Percentiles rank a stretch among this genome's conserved stretches.
Evolutionary conservation across 2,113 vertebrate genomes (phyloP).

Genomic region (Cercopithecus mona): DNA sequence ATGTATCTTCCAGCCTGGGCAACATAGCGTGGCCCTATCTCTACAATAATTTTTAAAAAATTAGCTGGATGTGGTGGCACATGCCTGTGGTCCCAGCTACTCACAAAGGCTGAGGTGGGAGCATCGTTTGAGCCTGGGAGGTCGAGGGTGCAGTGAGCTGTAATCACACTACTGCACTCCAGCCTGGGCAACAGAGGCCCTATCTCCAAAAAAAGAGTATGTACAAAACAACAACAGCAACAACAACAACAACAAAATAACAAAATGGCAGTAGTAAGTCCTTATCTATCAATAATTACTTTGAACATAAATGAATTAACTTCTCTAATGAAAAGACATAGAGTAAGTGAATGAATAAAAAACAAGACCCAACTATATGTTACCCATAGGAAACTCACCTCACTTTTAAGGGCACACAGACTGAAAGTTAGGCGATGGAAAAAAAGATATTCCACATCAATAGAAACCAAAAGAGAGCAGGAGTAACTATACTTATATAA

Average conservation of each 20-base stretch:
- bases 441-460: background rate
- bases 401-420: background rate
- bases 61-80: too few relatives aligned
- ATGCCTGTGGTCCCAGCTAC: too few relatives aligned
- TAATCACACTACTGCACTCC: too few relatives aligned
- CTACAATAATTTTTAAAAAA: too few relatives aligned
- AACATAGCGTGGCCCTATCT: too few relatives aligned
- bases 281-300: background rate
- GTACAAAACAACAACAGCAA: background rate
- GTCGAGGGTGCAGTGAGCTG: too few relatives aligned
- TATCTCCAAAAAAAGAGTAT: background rate
- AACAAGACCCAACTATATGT: background rate
- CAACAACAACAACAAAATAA: background rate
- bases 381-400: background rate
- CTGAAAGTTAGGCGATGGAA: background rate
- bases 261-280: background rate
- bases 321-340: background rate
- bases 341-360: background rate
- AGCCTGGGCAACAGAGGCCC: too few relatives aligned
- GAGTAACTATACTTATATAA: background rate
- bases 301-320: background rate
- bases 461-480: background rate
- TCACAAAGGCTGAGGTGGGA: too few relatives aligned
- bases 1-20: too few relatives aligned
- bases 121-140: too few relatives aligned